phyloP scores from a whole-genome alignment of 2,888 invertebrate genomes.

The Diarsia rubi region DNA sequence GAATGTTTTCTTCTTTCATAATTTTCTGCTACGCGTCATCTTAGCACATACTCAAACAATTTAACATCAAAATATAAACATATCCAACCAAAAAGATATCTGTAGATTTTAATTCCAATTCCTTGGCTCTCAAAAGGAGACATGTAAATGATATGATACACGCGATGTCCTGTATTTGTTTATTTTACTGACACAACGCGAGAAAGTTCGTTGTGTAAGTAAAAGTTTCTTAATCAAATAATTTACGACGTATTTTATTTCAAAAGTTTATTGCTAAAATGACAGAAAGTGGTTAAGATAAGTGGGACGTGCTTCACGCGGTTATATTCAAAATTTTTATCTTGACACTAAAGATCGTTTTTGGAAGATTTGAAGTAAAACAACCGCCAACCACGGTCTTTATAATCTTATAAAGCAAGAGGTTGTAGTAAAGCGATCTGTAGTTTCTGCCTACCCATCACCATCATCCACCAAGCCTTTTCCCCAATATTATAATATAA shows the following conservation, averaged over 20 bases:
- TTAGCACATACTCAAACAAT: not conserved
- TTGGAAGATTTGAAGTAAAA: not conserved
- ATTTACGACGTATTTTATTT: constrained; percentile 52
- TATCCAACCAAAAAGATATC: constrained; percentile 12
- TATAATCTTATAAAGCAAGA: too few species aligned
- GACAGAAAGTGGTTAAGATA: constrained; percentile 25
- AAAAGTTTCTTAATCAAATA: constrained; percentile 43
- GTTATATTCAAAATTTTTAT: not conserved
- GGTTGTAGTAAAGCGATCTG: too few species aligned
- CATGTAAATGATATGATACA: constrained; percentile 37
- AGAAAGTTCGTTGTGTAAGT: constrained; percentile 48
- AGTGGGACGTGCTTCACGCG: constrained; percentile 25
- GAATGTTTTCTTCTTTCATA: not conserved
- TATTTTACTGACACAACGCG: constrained; percentile 31
- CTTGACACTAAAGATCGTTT: not conserved
- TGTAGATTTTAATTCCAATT: constrained; percentile 35
- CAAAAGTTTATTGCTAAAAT: constrained; percentile 56
- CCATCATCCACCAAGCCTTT: too few species aligned
- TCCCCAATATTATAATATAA: too few species aligned
- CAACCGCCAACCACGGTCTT: too few species aligned
- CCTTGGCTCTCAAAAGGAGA: constrained; percentile 31
- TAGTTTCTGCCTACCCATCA: too few species aligned
- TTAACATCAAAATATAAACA: not conserved
- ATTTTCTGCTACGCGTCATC: not conserved
- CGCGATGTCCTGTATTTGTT: constrained; percentile 45